Conservation (phyloP, 2,113 vertebrate species). For the Calypte anna region DNA sequence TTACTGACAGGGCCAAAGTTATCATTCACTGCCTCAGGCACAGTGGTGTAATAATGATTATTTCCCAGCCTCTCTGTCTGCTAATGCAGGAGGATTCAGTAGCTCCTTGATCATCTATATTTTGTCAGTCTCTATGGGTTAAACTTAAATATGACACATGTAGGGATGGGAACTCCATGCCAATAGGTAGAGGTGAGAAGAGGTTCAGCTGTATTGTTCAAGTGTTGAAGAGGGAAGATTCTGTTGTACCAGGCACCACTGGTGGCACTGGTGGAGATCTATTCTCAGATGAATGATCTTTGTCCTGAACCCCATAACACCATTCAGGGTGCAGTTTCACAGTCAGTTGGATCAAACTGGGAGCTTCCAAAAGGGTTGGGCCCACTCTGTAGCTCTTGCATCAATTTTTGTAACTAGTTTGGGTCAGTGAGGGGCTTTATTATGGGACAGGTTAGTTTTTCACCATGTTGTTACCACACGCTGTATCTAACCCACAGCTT, state of each 20-base stretch:
- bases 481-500: not conserved
- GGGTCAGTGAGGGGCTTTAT: not conserved
- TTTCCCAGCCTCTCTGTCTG: not conserved
- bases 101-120: not conserved
- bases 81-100: not conserved
- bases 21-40: not conserved
- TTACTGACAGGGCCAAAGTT: not conserved
- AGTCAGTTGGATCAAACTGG: not conserved
- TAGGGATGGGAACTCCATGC: not conserved
- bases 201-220: not conserved
- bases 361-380: not conserved
- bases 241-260: not conserved
- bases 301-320: not conserved
- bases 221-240: not conserved
- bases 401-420: not conserved
- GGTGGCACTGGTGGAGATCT: not conserved
- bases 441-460: not conserved
- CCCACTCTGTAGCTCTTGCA: not conserved
- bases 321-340: not conserved
- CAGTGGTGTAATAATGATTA: not conserved
- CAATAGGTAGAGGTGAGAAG: not conserved
- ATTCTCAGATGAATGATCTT: not conserved
- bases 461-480: not conserved
- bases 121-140: not conserved
- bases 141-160: fast-evolving